Conservation (phyloP, 2,888 invertebrate genomes). For the Agrypnus murinus region DNA sequence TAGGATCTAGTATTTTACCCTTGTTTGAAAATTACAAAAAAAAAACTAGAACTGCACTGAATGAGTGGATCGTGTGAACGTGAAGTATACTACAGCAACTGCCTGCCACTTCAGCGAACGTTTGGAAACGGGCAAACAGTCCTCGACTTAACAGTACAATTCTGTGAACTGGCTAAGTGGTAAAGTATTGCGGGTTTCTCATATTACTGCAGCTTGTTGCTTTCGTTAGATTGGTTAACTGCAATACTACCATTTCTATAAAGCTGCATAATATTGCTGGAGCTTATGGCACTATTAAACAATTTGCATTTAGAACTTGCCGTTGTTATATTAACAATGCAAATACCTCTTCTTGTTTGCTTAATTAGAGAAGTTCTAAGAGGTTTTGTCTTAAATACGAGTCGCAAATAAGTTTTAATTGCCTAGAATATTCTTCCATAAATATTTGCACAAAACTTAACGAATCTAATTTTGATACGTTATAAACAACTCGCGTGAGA, state of each 20-base stretch:
- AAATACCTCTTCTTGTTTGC: background rate
- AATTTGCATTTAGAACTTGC: background rate
- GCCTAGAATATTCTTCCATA: too few relatives aligned
- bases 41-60: too few relatives aligned
- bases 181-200: slow-evolving; percentile 4
- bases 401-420: too few relatives aligned
- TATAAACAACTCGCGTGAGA: too few relatives aligned
- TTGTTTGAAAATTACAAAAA: too few relatives aligned
- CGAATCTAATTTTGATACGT: too few relatives aligned
- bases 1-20: too few relatives aligned
- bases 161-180: slow-evolving; percentile 18
- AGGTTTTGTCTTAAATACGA: too few relatives aligned
- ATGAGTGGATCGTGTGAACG: too few relatives aligned
- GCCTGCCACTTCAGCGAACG: slow-evolving; percentile 8
- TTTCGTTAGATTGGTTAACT: background rate
- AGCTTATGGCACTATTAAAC: background rate
- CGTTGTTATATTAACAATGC: background rate
- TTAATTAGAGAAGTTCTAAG: slow-evolving; percentile 1
- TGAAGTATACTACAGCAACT: too few relatives aligned
- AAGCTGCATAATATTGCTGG: slow-evolving; percentile 19
- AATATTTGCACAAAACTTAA: too few relatives aligned
- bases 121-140: slow-evolving; percentile 16
- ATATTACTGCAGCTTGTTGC: slow-evolving; percentile 19
- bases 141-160: slow-evolving; percentile 18
- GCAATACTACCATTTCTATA: background rate